phyloP scores from a whole-genome alignment of 2,113 vertebrate species.

The Acanthisitta chloris region DNA sequence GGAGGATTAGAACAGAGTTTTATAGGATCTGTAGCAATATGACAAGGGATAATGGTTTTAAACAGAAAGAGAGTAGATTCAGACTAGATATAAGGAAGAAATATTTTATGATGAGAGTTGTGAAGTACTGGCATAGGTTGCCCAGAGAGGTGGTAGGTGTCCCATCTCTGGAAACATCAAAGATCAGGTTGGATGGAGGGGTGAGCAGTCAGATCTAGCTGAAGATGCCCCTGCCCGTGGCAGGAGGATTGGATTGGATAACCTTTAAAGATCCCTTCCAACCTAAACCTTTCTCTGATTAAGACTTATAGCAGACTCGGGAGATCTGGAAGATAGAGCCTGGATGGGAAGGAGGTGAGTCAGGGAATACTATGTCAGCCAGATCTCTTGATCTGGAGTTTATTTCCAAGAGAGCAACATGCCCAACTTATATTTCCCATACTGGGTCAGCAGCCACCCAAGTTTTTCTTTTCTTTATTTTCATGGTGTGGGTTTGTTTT shows the following conservation, averaged over 20 bases:
- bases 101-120: background rate
- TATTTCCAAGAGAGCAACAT: background rate
- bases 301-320: background rate
- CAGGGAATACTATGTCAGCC: background rate
- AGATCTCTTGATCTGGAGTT: background rate
- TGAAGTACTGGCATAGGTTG: background rate
- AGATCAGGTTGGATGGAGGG: rapidly evolving
- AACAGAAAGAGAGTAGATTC: background rate
- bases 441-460: background rate
- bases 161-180: background rate
- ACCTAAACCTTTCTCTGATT: background rate
- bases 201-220: background rate
- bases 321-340: background rate
- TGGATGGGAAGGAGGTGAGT: background rate
- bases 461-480: background rate
- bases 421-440: background rate
- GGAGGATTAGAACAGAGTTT: background rate
- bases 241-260: background rate
- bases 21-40: background rate
- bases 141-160: background rate
- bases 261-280: background rate
- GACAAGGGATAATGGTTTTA: background rate
- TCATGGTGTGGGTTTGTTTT: background rate
- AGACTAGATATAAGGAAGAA: background rate
- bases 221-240: background rate